Evolutionary conservation across 2,888 invertebrate species (phyloP).

Genomic region (Scotopteryx bipunctaria): DNA sequence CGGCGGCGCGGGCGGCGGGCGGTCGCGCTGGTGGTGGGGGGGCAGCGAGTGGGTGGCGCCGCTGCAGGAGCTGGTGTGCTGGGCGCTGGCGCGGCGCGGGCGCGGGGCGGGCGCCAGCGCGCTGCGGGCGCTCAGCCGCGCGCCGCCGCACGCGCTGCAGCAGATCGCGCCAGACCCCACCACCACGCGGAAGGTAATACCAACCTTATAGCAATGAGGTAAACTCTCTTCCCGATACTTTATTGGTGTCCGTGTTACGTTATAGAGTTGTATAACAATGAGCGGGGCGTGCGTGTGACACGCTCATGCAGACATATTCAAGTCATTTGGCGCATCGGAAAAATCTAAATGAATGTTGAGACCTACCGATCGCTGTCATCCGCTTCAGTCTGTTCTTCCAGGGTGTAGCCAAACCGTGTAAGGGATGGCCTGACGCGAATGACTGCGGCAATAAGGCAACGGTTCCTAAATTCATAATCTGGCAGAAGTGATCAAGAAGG

Average conservation of each 20-base stretch:
- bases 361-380: too few species aligned
- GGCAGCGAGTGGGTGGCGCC: constrained; percentile 57
- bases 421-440: too few species aligned
- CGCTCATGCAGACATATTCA: neutral
- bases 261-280: too few species aligned
- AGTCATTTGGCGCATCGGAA: neutral
- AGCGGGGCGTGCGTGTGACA: too few species aligned
- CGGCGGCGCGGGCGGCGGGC: constrained; percentile 46
- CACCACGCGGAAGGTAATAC: constrained; percentile 65
- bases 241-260: too few species aligned
- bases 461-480: too few species aligned
- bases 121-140: constrained; percentile 65
- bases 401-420: too few species aligned
- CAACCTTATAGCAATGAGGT: too few species aligned
- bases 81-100: constrained; percentile 58
- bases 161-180: constrained; percentile 61
- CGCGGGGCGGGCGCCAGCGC: constrained; percentile 52
- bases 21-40: constrained; percentile 43
- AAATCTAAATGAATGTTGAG: too few species aligned
- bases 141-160: constrained; percentile 58
- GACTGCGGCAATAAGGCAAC: too few species aligned
- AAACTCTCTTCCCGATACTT: too few species aligned
- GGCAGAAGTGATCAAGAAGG: neutral
- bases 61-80: constrained; percentile 69
- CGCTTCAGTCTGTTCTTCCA: too few species aligned